Evolutionary conservation across 2,888 invertebrate genomes (phyloP), one percentile per base, ranked within the genome.

Genomic region (Heteropelma amictum): DNA sequence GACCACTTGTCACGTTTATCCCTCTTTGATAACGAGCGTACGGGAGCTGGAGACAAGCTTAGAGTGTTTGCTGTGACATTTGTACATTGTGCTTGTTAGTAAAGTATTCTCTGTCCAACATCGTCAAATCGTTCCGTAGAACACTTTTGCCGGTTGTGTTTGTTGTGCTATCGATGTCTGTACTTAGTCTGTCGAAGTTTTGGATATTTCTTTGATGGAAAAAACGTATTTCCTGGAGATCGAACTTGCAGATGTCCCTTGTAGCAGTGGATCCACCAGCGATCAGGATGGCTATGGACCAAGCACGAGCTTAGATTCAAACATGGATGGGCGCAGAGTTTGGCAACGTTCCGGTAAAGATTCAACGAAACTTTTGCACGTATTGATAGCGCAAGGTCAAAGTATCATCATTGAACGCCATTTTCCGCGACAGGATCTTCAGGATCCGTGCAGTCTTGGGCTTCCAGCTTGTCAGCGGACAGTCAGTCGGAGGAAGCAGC

Each of bases 371-470:
- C 5, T 6, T 33, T 19, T 4, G n/a, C n/a, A 1, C 2, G 6
- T 30, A 7, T 19, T 7, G 3, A 1, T 7, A 26, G 10, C n/a
- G 3, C 2, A 4, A 45, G 4, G 21, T n/a, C 7, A 14, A 4
- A 6, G n/a, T 6, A 12, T 10, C 5, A 4, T 19, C 7, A 12
- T 26, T 8, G 30, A 47, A 12, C 1, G 17, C 28, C 38, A 17
- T 40, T 17, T 23, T 28, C 28, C 64, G 14, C 30, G 6, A 33
- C 12, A 89, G 93, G 92, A 67, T 93, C 93, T 0, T 92, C 93
- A 72, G 91, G 91, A 54, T 93, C 93, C 0, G 91, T 93, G 63
- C 92, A 92, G 75, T 93, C 93, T 1, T 92, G 92, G 92, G 92
- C 92, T 7, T 93, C 93, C 7, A 92, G 92, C 74, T 90, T 92